phyloP scores from a whole-genome alignment of 1,140 invertebrate species.

The Drosophila willistoni region DNA sequence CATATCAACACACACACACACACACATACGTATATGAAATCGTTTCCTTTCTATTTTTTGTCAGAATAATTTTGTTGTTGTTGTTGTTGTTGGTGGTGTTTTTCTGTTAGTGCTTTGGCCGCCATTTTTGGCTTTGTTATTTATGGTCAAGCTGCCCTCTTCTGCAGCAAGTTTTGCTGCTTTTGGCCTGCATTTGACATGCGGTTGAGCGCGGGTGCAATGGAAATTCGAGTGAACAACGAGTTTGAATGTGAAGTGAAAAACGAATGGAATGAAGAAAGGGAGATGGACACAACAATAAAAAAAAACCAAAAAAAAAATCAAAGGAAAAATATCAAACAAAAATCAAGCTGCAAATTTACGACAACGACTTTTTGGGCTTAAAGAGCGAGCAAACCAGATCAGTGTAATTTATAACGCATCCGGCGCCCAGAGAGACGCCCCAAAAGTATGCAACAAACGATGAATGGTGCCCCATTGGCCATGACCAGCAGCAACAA shows the following conservation, averaged over 20 bases:
- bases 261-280: background rate
- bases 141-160: constrained; percentile 67
- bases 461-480: constrained; percentile 45
- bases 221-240: constrained; percentile 8
- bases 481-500: constrained; percentile 13
- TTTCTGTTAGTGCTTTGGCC: constrained; percentile 63
- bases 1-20: constrained; percentile 56
- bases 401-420: constrained; percentile 68
- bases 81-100: constrained; percentile 34
- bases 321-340: constrained; percentile 47
- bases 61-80: constrained; percentile 12
- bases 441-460: constrained; percentile 42
- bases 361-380: constrained; percentile 36
- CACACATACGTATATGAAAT: constrained; percentile 37
- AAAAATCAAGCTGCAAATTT: constrained; percentile 64
- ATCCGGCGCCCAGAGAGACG: constrained; percentile 27
- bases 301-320: constrained; percentile 12
- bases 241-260: background rate
- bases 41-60: constrained; percentile 49
- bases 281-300: background rate
- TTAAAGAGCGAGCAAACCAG: constrained; percentile 46
- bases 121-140: constrained; percentile 78
- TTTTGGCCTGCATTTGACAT: constrained; percentile 75
- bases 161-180: constrained; percentile 5
- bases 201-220: constrained; percentile 53